phyloP scores from a whole-genome alignment of 1,140 invertebrate genomes.

The Stenopsyche tienmushanensis region DNA sequence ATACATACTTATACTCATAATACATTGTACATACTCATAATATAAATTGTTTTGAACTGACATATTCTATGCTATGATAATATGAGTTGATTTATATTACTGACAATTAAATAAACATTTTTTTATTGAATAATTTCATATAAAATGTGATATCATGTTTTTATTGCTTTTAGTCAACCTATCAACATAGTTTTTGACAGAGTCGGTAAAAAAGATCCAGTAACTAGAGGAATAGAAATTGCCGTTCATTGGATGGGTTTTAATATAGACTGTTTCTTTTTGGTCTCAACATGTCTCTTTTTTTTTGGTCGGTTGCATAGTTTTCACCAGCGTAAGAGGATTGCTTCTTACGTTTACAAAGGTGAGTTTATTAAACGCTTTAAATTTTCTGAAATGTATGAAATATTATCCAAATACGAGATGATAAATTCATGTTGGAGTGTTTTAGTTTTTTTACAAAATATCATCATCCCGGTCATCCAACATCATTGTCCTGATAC shows the following conservation, averaged over 20 bases:
- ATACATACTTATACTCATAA: no score
- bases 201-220: slow-evolving; percentile 97
- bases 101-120: no score
- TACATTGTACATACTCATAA: no score
- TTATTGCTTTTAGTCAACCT: slow-evolving; percentile 80
- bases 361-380: slow-evolving; percentile 57
- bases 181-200: slow-evolving; percentile 99
- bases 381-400: background rate
- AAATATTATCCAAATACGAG: background rate
- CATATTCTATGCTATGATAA: no score
- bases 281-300: slow-evolving; percentile 99
- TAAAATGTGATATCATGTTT: background rate
- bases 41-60: no score
- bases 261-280: slow-evolving; percentile 94
- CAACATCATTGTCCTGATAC: slow-evolving; percentile 94
- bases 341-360: slow-evolving; percentile 96
- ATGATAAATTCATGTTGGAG: background rate
- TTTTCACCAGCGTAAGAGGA: slow-evolving; percentile 96
- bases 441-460: slow-evolving; percentile 95
- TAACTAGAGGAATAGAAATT: slow-evolving; percentile 95
- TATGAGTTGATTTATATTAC: no score
- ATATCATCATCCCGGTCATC: slow-evolving; percentile 99
- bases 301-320: slow-evolving; percentile 95
- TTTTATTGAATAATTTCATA: no score
- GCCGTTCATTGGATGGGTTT: slow-evolving; percentile 96